Evolutionary conservation across 1,140 invertebrate species (phyloP), one percentile per base, ranked within the genome.

Genomic region (Drosophila hydei): DNA sequence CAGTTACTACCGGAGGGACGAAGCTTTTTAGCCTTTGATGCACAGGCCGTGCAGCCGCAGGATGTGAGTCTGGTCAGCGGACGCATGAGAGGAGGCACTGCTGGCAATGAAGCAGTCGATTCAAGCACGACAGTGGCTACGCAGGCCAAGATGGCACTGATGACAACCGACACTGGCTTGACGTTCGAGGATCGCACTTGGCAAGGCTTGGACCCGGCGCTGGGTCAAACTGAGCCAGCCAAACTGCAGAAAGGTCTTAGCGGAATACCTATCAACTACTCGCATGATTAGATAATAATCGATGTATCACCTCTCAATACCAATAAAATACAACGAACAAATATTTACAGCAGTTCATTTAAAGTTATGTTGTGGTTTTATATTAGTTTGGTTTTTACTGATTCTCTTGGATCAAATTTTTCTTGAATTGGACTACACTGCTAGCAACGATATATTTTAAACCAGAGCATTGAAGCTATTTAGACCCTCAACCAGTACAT

Each of bases 401-500:
- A 72, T 80, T 62, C 59, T 77, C 50, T 80, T 56, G 71, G 61
- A 76, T 76, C 55, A 71, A 71, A 74, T 81, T 73, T 79, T 70
- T 58, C 25, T 50, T 80, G 45, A 88, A 87, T 87, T 87, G 72
- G 83, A 72, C 81, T 87, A 85, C 48, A 68, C 78, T 64, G 68
- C 73, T 55, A 71, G 47, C 72, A 74, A 69, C 58, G 51, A 43
- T 48, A 42, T 54, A 60, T 45, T 25, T 27, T 21, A 48, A 30
- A 18, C 12, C 18, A 12, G 33, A 16, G 30, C 65, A 18, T 23
- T 16, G 16, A 7, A 23, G 48, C 50, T 23, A 36, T 55, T 77
- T 97, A 98, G 16, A 95, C 92, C 90, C 97, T 94, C 56, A 97
- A 91, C 97, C 97, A 98, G 93, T 97, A 98, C 97, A 99, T 98